Base-by-base conservation (phyloP, 2,888 invertebrate species). In the Subacronicta megacephala region DNA sequence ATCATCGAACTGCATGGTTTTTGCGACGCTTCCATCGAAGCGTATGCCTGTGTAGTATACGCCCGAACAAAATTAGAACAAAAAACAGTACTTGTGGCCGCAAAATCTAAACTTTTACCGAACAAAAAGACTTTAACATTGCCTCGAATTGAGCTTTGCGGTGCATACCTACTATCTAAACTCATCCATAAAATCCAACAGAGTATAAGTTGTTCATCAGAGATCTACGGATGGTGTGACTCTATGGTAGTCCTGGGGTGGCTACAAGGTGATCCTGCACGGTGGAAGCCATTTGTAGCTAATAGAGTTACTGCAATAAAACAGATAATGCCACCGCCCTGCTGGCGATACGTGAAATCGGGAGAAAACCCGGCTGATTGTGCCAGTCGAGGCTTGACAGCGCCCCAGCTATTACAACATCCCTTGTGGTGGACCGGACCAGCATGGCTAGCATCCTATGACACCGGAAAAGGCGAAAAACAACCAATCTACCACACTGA, bases 31-130 rank as follows among this genome's bases (percentile, higher is more conserved):
- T 50, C 49, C 2, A 36, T 33, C 0, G n/a, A 33, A 7, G 51
- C 51, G 5, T 43, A 43, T 17, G 50, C 56, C 9, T 38, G 50
- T n/a, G 49, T 47, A 3, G 43, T 50, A 9, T 44, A 49, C 10
- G 43, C 43, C 6, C n/a, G 36, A 36, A 29, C 26, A 12, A 43
- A 37, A 51, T 1, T 26, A 3, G 6, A 36, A 10, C 9, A 17
- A 17, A 17, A 26, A 17, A 43, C 43, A 13, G 36, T 42, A 18
- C 15, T 43, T 10, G 13, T 51, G 1, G 43, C 43, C 12, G 42
- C 10, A 13, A 50, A 50, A 18, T 41, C 35, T 9, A 42, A 42
- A 42, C 35, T 42, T 2, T 9, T 38, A 15, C 52, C 44, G 20
- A 10, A 31, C 10, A 26, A 45, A 15, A 52, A 52, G 15, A 16